Evolutionary conservation across 2,888 invertebrate species (phyloP).

Genomic region (Apodemia hepburni): DNA sequence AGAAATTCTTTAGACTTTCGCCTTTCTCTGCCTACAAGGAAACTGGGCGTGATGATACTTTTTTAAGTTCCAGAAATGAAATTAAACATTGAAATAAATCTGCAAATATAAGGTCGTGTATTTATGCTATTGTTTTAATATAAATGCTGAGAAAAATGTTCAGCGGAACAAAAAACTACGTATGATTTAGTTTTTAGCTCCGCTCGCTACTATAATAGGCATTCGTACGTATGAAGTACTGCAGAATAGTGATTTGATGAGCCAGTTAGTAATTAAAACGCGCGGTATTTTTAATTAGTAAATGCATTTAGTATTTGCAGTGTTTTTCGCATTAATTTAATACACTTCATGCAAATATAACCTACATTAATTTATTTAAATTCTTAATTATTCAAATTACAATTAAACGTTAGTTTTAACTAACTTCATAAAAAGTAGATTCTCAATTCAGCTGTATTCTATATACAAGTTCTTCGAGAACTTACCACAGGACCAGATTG

Average conservation of each 20-base stretch:
- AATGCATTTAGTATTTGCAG: conserved; percentile 15
- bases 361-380: not conserved
- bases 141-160: conserved; percentile 6
- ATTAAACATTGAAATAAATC: too few species aligned
- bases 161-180: not conserved
- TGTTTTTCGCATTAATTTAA: conserved; percentile 17
- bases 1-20: too few species aligned
- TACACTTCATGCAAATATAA: not conserved
- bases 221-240: not conserved
- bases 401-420: too few species aligned
- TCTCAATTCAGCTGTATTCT: not conserved
- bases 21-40: too few species aligned
- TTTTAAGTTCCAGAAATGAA: too few species aligned
- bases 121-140: conserved; percentile 4
- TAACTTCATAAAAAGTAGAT: not conserved
- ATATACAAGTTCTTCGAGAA: too few species aligned
- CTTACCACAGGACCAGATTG: too few species aligned
- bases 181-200: conserved; percentile 11
- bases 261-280: conserved; percentile 22
- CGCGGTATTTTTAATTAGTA: conserved; percentile 18
- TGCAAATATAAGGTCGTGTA: not conserved
- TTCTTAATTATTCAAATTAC: conserved; percentile 7
- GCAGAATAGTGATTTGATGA: conserved; percentile 21
- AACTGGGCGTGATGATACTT: too few species aligned
- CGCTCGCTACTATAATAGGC: not conserved